Evolutionary conservation across 2,888 invertebrate genomes (phyloP).

Genomic region (Agonum fuliginosum): DNA sequence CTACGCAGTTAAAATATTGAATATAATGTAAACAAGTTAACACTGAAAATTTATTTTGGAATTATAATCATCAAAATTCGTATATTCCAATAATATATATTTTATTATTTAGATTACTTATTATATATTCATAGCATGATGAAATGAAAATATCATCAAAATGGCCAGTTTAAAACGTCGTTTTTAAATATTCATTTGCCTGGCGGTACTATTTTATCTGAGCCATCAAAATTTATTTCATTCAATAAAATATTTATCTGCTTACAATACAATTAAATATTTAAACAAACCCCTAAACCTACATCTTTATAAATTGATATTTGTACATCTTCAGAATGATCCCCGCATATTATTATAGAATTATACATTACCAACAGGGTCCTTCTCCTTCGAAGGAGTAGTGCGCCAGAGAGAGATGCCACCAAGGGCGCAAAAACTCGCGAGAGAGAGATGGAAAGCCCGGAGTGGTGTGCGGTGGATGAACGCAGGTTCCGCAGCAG

Average conservation of each 20-base stretch:
- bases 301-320: too few relatives aligned
- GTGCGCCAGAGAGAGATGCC: not conserved
- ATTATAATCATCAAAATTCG: constrained; percentile 43
- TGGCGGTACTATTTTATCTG: constrained; percentile 51
- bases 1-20: constrained; percentile 23
- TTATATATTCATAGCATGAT: constrained; percentile 50
- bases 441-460: not conserved
- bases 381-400: not conserved
- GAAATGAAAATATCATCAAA: constrained; percentile 56
- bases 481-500: constrained; percentile 55
- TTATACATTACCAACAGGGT: too few relatives aligned
- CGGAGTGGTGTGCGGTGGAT: constrained; percentile 19
- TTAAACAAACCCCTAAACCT: constrained; percentile 23
- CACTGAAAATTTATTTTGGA: constrained; percentile 43
- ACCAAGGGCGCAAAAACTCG: constrained; percentile 31
- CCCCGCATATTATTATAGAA: too few relatives aligned
- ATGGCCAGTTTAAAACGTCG: constrained; percentile 44
- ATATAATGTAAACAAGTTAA: constrained; percentile 45
- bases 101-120: constrained; percentile 55
- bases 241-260: constrained; percentile 49
- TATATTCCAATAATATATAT: constrained; percentile 49
- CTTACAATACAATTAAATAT: too few relatives aligned
- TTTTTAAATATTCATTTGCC: constrained; percentile 55
- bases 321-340: too few relatives aligned
- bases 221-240: constrained; percentile 49